Conservation (phyloP, 2,113 vertebrate species). For the Paralichthys olivaceus region DNA sequence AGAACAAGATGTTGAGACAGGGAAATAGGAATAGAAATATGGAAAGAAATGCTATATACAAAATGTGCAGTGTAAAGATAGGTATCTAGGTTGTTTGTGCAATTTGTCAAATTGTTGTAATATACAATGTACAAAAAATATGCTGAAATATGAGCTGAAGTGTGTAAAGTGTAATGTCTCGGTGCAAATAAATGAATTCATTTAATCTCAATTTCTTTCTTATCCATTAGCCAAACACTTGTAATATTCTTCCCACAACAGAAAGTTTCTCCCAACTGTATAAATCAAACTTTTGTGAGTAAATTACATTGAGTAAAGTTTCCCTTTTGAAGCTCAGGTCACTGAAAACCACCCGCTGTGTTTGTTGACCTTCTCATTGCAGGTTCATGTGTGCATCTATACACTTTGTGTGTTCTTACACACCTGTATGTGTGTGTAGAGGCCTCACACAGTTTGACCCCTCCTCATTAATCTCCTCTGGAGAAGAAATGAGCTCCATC, state of each 20-base stretch:
- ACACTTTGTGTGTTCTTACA: background rate
- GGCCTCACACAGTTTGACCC: conserved; percentile 51
- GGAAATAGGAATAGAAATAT: too few relatives aligned
- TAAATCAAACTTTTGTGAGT: too few relatives aligned
- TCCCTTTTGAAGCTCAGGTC: background rate
- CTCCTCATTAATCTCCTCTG: conserved; percentile 74
- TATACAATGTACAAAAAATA: too few relatives aligned
- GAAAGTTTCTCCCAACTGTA: background rate
- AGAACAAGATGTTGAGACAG: conserved; percentile 13
- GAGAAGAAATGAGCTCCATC: conserved; percentile 72
- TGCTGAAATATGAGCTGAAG: too few relatives aligned
- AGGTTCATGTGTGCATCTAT: background rate
- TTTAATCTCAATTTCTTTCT: background rate
- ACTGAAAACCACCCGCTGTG: background rate
- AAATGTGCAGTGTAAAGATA: too few relatives aligned
- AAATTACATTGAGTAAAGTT: background rate
- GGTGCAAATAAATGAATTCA: too few relatives aligned
- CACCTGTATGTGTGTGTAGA: conserved; percentile 5
- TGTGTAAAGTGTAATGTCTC: too few relatives aligned
- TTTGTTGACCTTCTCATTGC: background rate
- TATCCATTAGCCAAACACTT: background rate
- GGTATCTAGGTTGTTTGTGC: too few relatives aligned
- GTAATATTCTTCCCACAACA: background rate
- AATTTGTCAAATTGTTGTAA: too few relatives aligned
- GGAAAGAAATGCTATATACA: too few relatives aligned